Evolutionary conservation across 2,888 invertebrate species (phyloP).

Genomic region (Blastobasis lacticolella): DNA sequence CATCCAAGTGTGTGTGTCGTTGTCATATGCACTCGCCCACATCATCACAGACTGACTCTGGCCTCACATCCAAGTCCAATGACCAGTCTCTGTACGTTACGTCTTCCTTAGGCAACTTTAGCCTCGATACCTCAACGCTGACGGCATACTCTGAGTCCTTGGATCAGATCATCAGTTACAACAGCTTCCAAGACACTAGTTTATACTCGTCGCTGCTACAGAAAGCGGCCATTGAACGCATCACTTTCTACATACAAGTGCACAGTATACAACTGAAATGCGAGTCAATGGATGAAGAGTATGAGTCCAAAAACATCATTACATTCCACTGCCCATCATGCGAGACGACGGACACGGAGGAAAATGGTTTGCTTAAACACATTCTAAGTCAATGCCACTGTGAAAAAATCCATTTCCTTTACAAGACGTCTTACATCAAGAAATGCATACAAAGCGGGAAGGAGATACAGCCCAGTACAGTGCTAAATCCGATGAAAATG

Average conservation of each 20-base stretch:
- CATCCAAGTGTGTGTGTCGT: constrained; percentile 30
- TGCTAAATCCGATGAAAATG: constrained; percentile 62
- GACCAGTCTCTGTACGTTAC: constrained; percentile 43
- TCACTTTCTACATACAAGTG: constrained; percentile 61
- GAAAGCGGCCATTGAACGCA: constrained; percentile 55
- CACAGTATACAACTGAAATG: constrained; percentile 55
- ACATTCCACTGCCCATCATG: constrained; percentile 53
- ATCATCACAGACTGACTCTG: constrained; percentile 37
- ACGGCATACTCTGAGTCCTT: constrained; percentile 61
- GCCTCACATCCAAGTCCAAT: constrained; percentile 36
- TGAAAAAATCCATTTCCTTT: constrained; percentile 60
- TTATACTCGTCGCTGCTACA: constrained; percentile 44
- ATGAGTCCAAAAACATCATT: constrained; percentile 36
- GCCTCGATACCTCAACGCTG: constrained; percentile 48
- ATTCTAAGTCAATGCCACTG: constrained; percentile 52
- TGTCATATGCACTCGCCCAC: constrained; percentile 34
- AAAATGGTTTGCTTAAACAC: constrained; percentile 46
- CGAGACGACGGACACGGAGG: constrained; percentile 38
- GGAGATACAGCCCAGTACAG: constrained; percentile 61
- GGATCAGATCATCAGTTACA: constrained; percentile 55
- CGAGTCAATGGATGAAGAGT: constrained; percentile 26
- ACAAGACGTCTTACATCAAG: constrained; percentile 64
- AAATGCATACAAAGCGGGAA: constrained; percentile 51
- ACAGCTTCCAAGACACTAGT: constrained; percentile 54
- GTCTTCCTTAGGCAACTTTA: constrained; percentile 63